Percentiles rank a stretch among this genome's conserved stretches.
Evolutionary conservation across 2,113 vertebrate species (phyloP).

Genomic region (Quiscalus mexicanus): DNA sequence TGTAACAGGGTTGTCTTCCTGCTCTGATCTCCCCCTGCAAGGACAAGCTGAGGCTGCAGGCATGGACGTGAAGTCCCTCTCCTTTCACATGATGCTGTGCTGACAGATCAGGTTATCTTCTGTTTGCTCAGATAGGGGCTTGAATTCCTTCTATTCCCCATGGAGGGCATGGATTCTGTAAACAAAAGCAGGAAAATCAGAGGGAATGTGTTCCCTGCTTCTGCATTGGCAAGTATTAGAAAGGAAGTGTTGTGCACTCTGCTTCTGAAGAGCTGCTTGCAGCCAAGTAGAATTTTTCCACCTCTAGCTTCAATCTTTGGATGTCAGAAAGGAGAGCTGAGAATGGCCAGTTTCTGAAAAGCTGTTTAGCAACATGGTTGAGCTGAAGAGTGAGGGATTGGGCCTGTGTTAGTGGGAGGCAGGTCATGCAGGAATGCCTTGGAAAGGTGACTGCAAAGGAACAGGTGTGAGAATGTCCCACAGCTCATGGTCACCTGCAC

Average conservation of each 20-base stretch:
- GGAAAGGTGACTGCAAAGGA: neutral
- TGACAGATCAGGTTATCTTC: neutral
- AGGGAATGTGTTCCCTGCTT: neutral
- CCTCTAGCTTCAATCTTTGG: neutral
- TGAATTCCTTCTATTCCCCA: neutral
- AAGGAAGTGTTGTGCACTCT: neutral
- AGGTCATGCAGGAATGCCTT: neutral
- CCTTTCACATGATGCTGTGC: neutral
- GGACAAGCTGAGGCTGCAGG: neutral
- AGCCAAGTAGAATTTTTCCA: neutral
- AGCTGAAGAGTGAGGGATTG: neutral
- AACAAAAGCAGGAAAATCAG: neutral
- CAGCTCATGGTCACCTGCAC: neutral
- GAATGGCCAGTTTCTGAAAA: neutral
- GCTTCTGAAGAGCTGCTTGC: neutral
- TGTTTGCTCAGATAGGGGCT: neutral
- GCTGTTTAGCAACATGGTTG: fast-evolving
- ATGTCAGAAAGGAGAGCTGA: neutral
- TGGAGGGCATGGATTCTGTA: neutral
- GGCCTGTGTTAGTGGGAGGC: neutral
- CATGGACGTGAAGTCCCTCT: neutral
- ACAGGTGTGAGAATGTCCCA: neutral
- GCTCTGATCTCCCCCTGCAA: neutral
- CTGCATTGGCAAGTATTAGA: neutral
- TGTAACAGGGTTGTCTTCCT: neutral